Conservation (phyloP, 2,888 invertebrate genomes). For the Clostera curtula region DNA sequence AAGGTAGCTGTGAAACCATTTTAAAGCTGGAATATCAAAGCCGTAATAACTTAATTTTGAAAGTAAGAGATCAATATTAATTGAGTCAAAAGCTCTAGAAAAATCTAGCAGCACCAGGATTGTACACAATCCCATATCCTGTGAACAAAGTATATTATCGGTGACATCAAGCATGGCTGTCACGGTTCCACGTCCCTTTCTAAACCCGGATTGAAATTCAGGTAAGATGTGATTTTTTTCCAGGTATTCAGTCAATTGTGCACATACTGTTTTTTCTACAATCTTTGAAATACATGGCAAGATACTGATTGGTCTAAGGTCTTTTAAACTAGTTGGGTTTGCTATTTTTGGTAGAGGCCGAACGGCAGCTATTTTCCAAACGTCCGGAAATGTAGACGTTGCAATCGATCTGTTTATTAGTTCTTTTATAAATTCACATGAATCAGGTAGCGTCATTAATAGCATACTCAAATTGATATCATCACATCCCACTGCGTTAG, state of each 20-base stretch:
- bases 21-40: constrained; percentile 1
- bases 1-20: constrained; percentile 8
- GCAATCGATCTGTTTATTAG: constrained; percentile 3
- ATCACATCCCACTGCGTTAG: too few species aligned
- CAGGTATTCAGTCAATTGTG: constrained; percentile 1
- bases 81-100: constrained; percentile 12
- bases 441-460: constrained; percentile 2
- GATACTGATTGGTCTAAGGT: constrained; percentile 14
- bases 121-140: constrained; percentile 9
- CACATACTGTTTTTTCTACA: constrained; percentile 5
- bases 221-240: constrained; percentile 3
- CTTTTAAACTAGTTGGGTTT: constrained; percentile 7
- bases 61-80: constrained; percentile 5
- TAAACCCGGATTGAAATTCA: constrained; percentile 5
- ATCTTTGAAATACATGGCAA: constrained; percentile 11
- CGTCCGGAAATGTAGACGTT: constrained; percentile 1
- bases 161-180: constrained; percentile 12
- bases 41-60: constrained; percentile 7
- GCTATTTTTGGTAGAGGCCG: constrained; percentile 3
- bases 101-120: too few species aligned
- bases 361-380: constrained; percentile 2
- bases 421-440: too few species aligned
- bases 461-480: too few species aligned
- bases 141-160: constrained; percentile 10
- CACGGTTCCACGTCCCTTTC: constrained; percentile 7